A percentile compares a stretch with the other conserved stretches of the same genome.
phyloP scores from a whole-genome alignment of 2,797 vertebrate genomes.

The Microctenopoma lineatum region DNA sequence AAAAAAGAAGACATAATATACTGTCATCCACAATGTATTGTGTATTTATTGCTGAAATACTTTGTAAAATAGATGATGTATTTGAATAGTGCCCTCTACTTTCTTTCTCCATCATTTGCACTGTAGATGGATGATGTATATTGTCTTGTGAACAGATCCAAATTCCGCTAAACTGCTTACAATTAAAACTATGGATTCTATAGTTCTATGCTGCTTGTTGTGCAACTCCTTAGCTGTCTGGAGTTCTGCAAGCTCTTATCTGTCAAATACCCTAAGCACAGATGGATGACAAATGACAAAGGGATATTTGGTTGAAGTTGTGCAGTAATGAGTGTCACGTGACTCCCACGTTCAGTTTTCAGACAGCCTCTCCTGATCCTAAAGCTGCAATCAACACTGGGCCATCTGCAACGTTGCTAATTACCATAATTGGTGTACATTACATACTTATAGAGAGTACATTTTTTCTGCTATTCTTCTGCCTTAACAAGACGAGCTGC shows the following conservation, averaged over 20 bases:
- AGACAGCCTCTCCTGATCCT: slow-evolving; percentile 76
- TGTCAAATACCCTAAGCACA: slow-evolving; percentile 79
- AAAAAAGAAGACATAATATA: slow-evolving; percentile 15
- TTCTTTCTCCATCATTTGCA: slow-evolving; percentile 18
- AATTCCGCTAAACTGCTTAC: slow-evolving; percentile 63
- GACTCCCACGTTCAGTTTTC: slow-evolving; percentile 74
- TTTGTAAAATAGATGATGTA: slow-evolving; percentile 15
- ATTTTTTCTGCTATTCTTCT: slow-evolving; percentile 78
- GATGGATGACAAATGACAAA: slow-evolving; percentile 80
- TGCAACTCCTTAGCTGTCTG: slow-evolving; percentile 61
- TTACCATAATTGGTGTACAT: slow-evolving; percentile 87
- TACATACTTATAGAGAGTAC: slow-evolving; percentile 83
- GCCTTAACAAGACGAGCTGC: slow-evolving; percentile 75
- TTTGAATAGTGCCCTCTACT: slow-evolving; percentile 25
- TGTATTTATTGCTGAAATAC: not conserved
- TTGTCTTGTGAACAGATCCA: slow-evolving; percentile 62
- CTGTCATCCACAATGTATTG: slow-evolving; percentile 1
- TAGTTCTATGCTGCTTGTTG: slow-evolving; percentile 53
- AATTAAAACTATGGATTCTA: slow-evolving; percentile 76
- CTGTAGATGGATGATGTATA: slow-evolving; percentile 58
- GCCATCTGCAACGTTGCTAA: slow-evolving; percentile 85
- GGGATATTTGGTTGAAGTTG: slow-evolving; percentile 77
- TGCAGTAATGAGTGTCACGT: slow-evolving; percentile 81
- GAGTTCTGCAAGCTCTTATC: slow-evolving; percentile 67
- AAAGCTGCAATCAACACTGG: slow-evolving; percentile 85